Percentiles rank a stretch among this genome's conserved stretches.
These are phyloP conservation scores for Oeneis ivallda DNA, from an alignment of 2,888 invertebrate genomes.

Conservation along the genomic window DNA sequence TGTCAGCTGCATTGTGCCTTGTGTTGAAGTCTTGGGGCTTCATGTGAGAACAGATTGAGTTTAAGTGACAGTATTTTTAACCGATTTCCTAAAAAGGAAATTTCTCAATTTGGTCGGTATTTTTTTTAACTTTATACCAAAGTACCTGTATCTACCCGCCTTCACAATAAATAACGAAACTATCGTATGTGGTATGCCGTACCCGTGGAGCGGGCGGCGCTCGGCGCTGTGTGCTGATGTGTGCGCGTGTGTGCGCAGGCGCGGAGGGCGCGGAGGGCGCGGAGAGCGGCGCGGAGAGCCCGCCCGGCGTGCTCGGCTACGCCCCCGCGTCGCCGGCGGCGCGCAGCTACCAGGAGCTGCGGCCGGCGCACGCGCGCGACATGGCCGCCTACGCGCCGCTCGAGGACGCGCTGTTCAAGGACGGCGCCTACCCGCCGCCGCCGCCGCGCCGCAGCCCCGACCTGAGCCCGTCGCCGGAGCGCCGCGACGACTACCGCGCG, in stretches of 20 bases:
- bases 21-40: too few species aligned
- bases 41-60: neutral
- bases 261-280: slow-evolving; percentile 54
- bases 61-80: slow-evolving; percentile 30
- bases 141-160: too few species aligned
- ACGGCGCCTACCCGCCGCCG: slow-evolving; percentile 60
- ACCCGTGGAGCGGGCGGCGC: slow-evolving; percentile 29
- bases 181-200: too few species aligned
- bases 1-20: too few species aligned
- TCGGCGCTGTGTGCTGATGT: neutral
- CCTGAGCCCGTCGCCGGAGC: slow-evolving; percentile 61
- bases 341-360: slow-evolving; percentile 78
- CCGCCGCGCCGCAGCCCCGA: slow-evolving; percentile 63
- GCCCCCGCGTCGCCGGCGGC: slow-evolving; percentile 69
- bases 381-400: slow-evolving; percentile 72
- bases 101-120: too few species aligned
- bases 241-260: slow-evolving; percentile 60
- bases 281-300: slow-evolving; percentile 58
- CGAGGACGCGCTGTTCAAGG: slow-evolving; percentile 46
- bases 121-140: too few species aligned
- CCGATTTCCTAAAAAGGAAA: too few species aligned
- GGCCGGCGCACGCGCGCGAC: slow-evolving; percentile 63
- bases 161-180: too few species aligned
- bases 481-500: slow-evolving; percentile 63
- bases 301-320: slow-evolving; percentile 67